Evolutionary conservation across 2,797 vertebrate genomes (phyloP).

Genomic region (Gallirallus australis): DNA sequence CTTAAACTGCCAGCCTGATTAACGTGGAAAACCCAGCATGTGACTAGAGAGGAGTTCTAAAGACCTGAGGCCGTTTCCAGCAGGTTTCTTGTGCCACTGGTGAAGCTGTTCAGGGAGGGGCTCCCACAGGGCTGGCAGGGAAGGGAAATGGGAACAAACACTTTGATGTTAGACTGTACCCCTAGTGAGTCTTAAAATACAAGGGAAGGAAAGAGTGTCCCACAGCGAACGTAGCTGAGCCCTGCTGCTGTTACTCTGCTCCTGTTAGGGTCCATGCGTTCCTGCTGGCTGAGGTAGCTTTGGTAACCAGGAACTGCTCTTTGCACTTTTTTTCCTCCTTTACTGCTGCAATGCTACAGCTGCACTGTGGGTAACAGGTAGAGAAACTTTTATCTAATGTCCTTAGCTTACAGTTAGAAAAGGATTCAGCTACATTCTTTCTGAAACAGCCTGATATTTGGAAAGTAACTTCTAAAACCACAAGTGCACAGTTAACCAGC

Average conservation of each 20-base stretch:
- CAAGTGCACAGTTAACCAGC: neutral
- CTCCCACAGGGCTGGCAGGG: conserved; percentile 18
- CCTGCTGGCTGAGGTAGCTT: neutral
- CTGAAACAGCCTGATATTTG: neutral
- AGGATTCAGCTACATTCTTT: neutral
- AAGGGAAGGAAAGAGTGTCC: conserved; percentile 1
- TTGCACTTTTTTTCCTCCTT: neutral
- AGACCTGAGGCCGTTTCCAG: neutral
- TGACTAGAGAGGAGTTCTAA: neutral
- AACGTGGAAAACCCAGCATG: neutral
- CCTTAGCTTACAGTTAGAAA: neutral
- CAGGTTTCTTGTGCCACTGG: neutral
- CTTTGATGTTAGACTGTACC: conserved; percentile 47
- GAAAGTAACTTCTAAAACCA: neutral
- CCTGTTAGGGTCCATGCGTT: neutral
- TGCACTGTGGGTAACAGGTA: neutral
- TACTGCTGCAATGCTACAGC: neutral
- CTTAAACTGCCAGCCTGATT: neutral
- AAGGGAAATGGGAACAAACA: conserved; percentile 33
- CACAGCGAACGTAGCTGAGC: neutral
- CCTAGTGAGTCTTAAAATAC: conserved; percentile 8
- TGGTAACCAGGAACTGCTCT: neutral
- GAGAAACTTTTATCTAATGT: neutral
- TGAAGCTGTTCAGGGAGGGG: neutral
- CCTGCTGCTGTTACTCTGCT: neutral